Conservation (phyloP, 2,797 vertebrate species). For the Labeo calbasu region DNA sequence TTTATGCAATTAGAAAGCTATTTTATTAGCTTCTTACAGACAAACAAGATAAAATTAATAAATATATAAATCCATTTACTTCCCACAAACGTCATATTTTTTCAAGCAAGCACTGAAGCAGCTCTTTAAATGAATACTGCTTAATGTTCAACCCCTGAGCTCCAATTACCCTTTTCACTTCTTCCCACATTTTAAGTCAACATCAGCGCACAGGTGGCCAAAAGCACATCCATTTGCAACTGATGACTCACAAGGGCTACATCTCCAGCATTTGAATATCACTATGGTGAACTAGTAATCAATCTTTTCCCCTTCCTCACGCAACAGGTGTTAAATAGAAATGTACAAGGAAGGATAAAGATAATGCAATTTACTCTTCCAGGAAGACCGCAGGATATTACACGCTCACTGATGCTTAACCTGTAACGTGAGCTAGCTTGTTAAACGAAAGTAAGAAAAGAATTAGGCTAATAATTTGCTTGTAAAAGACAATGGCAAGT, state of each 20-base stretch:
- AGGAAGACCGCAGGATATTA: neutral
- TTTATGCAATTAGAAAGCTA: neutral
- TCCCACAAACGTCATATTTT: neutral
- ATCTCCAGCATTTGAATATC: neutral
- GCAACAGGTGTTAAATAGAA: slow-evolving; percentile 7
- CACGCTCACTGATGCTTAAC: neutral
- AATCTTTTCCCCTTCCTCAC: neutral
- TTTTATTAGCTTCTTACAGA: neutral
- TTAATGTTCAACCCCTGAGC: slow-evolving; percentile 13
- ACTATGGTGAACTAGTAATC: neutral
- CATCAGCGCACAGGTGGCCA: slow-evolving; percentile 12
- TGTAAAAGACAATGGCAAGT: neutral
- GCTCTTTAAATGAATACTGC: neutral
- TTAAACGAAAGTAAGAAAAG: slow-evolving; percentile 4
- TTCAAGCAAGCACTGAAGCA: neutral
- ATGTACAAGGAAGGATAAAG: neutral
- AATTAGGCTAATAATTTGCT: neutral
- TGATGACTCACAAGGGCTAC: neutral
- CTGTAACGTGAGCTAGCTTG: neutral
- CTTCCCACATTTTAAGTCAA: neutral
- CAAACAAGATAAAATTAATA: neutral
- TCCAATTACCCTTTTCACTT: slow-evolving; percentile 19
- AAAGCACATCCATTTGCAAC: neutral
- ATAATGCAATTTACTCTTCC: neutral
- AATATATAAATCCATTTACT: neutral